Conservation (phyloP, 1,140 invertebrate species). For the Phenacoccus solenopsis region DNA sequence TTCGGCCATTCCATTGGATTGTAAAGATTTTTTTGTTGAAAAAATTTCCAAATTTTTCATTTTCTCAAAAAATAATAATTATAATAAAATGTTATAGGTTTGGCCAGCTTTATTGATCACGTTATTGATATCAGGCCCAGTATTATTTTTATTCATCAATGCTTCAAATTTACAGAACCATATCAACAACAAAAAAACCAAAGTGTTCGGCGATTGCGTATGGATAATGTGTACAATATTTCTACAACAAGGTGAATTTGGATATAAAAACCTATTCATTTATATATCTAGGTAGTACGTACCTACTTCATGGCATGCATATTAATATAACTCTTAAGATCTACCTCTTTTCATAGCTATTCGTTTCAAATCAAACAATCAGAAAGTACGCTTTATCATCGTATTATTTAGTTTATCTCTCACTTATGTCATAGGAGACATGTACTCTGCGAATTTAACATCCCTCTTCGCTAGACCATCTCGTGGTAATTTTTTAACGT, state of each 20-base stretch:
- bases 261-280: too few relatives aligned
- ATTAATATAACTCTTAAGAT: too few relatives aligned
- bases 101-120: conserved; percentile 43
- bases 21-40: conserved; percentile 32
- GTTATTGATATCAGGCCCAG: conserved; percentile 40
- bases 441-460: conserved; percentile 57
- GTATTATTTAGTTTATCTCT: conserved; percentile 48
- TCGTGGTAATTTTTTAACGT: conserved; percentile 32
- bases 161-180: conserved; percentile 35
- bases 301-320: too few relatives aligned
- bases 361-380: conserved; percentile 41
- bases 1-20: conserved; percentile 52
- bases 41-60: background rate
- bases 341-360: conserved; percentile 30
- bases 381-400: conserved; percentile 45
- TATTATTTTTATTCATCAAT: conserved; percentile 42
- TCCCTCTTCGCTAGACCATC: conserved; percentile 50
- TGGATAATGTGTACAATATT: conserved; percentile 53
- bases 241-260: conserved; percentile 35
- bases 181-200: background rate
- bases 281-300: too few relatives aligned
- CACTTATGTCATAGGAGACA: conserved; percentile 56
- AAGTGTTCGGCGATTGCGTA: conserved; percentile 44
- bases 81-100: conserved; percentile 34
- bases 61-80: background rate